Conservation (phyloP, 2,113 vertebrate species). For the Zosterops borbonicus region DNA sequence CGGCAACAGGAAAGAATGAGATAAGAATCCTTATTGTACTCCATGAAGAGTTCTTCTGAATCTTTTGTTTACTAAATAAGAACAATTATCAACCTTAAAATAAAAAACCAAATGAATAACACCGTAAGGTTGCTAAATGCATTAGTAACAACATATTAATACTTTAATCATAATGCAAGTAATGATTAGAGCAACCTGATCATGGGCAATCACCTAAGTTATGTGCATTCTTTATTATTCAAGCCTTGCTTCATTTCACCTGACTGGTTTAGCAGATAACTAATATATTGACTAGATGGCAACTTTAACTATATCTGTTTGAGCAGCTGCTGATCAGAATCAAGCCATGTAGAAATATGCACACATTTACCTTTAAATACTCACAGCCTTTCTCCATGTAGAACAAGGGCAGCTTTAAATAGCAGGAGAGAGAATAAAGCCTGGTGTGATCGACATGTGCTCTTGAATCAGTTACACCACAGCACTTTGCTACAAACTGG, state of each 20-base stretch:
- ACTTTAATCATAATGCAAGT: not conserved
- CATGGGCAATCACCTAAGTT: not conserved
- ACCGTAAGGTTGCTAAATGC: not conserved
- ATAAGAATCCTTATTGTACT: not conserved
- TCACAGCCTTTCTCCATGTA: not conserved
- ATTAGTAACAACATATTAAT: not conserved
- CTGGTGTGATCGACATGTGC: conserved; percentile 11
- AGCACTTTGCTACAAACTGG: not conserved
- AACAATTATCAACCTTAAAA: not conserved
- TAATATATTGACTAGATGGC: not conserved
- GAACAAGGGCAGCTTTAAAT: conserved; percentile 60
- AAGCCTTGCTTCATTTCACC: not conserved
- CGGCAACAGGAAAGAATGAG: not conserved
- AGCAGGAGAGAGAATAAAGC: conserved; percentile 33
- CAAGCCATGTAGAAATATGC: not conserved
- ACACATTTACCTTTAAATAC: conserved; percentile 20
- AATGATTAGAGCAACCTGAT: not conserved
- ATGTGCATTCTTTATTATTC: not conserved
- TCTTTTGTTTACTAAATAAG: not conserved
- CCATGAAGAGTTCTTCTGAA: not conserved
- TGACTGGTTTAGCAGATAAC: not conserved
- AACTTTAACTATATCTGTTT: not conserved
- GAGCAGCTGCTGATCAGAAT: not conserved
- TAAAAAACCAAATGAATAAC: not conserved
- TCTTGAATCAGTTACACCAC: conserved; percentile 11